Conservation (phyloP, 2,888 invertebrate genomes). For the Tiphia femorata region DNA sequence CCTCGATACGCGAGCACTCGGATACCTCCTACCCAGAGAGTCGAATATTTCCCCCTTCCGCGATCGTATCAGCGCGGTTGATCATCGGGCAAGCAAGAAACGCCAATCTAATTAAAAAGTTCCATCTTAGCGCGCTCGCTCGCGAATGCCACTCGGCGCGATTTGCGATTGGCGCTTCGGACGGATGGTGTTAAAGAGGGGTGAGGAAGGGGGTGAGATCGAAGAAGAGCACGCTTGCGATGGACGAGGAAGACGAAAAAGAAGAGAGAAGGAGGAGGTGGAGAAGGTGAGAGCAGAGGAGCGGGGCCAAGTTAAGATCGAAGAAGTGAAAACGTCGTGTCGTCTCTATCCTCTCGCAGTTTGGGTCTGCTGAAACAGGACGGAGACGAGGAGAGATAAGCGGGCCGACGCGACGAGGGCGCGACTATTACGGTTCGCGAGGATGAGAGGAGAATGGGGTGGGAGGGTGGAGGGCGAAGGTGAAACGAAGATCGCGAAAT, state of each 20-base stretch:
- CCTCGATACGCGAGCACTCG: no score
- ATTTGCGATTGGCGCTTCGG: slow-evolving; percentile 10
- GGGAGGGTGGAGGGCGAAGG: slow-evolving; percentile 12
- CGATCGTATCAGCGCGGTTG: slow-evolving; percentile 24
- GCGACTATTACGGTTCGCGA: no score
- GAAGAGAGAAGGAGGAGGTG: not conserved
- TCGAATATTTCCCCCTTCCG: slow-evolving; percentile 2
- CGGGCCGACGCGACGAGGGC: no score
- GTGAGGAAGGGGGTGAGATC: not conserved
- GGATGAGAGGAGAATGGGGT: not conserved
- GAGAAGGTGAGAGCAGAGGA: slow-evolving; percentile 11
- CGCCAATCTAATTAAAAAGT: slow-evolving; percentile 50
- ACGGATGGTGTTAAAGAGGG: not conserved
- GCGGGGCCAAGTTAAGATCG: no score
- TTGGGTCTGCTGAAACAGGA: no score
- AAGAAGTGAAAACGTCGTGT: no score
- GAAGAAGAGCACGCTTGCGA: not conserved
- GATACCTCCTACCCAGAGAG: not conserved
- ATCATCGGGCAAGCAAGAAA: slow-evolving; percentile 30
- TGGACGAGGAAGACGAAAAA: not conserved
- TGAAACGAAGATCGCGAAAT: no score
- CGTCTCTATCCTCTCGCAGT: no score
- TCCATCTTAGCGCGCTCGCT: slow-evolving; percentile 5
- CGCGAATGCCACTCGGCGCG: not conserved
- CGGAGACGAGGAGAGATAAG: no score